A percentile compares a stretch with the other conserved stretches of the same genome.
These are phyloP conservation scores for Diaphora mendica DNA, from an alignment of 2,888 invertebrate genomes.

Conservation along the genomic window DNA sequence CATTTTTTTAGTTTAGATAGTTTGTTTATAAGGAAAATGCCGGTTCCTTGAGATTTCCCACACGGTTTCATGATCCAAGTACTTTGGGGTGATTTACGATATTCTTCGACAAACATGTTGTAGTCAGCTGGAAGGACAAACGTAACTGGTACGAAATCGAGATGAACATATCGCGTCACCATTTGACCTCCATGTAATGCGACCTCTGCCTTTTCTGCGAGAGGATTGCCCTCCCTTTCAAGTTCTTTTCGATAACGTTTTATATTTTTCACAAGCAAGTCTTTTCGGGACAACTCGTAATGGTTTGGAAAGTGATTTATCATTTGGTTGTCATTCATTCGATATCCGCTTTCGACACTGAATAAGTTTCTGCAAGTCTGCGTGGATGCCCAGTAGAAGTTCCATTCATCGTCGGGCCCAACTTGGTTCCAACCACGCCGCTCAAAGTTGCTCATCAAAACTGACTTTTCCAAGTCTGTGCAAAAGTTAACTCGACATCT, in stretches of 20 bases:
- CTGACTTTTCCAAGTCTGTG: constrained; percentile 97
- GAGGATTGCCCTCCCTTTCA: constrained; percentile 94
- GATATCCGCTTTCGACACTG: constrained; percentile 96
- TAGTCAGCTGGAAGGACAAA: constrained; percentile 98
- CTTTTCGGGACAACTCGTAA: constrained; percentile 97
- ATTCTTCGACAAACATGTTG: constrained; percentile 98
- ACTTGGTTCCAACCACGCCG: constrained; percentile 95
- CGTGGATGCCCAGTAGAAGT: constrained; percentile 98
- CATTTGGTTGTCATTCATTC: constrained; percentile 96
- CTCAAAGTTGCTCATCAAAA: constrained; percentile 96
- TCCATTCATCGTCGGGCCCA: constrained; percentile 97
- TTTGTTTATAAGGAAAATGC: constrained; percentile 98
- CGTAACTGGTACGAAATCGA: constrained; percentile 97
- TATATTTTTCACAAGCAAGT: constrained; percentile 97
- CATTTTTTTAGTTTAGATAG: constrained; percentile 96
- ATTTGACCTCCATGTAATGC: constrained; percentile 87
- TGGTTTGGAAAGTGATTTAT: constrained; percentile 99
- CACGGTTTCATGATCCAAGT: constrained; percentile 99
- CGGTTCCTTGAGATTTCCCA: constrained; percentile 96
- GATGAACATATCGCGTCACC: constrained; percentile 90
- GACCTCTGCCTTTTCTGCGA: constrained; percentile 90
- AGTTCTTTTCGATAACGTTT: constrained; percentile 96
- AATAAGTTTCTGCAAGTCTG: constrained; percentile 95
- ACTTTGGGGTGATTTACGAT: constrained; percentile 96
- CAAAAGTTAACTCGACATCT: constrained; percentile 80